Percentiles rank a stretch among this genome's conserved stretches.
These are phyloP conservation scores for Oeneis ivallda DNA, from an alignment of 2,888 invertebrate genomes.

Conservation along the genomic window DNA sequence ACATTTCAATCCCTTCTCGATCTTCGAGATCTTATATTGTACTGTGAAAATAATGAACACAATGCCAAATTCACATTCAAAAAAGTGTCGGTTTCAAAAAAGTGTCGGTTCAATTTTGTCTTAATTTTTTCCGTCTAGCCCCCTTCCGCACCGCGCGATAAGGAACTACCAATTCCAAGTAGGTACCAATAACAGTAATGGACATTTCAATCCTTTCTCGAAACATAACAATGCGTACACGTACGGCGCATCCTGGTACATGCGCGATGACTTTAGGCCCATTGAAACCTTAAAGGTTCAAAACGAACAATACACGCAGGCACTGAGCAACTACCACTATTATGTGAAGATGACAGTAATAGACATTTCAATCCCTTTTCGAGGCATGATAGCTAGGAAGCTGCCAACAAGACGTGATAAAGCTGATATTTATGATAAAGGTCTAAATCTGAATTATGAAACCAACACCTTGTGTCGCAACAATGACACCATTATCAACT, in stretches of 20 bases:
- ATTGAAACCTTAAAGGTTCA: neutral
- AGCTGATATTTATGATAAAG: conserved; percentile 15
- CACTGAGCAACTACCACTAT: neutral
- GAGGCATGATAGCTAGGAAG: conserved; percentile 18
- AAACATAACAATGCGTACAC: too few species aligned
- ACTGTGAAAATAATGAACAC: too few species aligned
- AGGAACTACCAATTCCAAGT: too few species aligned
- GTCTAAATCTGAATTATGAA: conserved; percentile 29
- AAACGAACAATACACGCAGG: neutral
- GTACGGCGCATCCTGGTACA: too few species aligned
- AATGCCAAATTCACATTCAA: too few species aligned
- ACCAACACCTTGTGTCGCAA: conserved; percentile 49
- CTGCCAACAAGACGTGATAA: conserved; percentile 24
- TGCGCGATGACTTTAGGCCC: neutral
- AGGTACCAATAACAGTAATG: conserved; percentile 3
- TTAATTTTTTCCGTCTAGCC: too few species aligned
- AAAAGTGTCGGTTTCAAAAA: too few species aligned
- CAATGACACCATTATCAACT: conserved; percentile 47
- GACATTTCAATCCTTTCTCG: conserved; percentile 17
- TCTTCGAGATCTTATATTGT: too few species aligned
- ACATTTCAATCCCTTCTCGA: too few species aligned
- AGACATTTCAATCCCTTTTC: conserved; percentile 21
- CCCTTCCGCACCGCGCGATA: too few species aligned
- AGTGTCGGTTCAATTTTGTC: too few species aligned
- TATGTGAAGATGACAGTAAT: conserved; percentile 12